phyloP scores from a whole-genome alignment of 2,113 vertebrate species.

The Sebastes fasciatus region DNA sequence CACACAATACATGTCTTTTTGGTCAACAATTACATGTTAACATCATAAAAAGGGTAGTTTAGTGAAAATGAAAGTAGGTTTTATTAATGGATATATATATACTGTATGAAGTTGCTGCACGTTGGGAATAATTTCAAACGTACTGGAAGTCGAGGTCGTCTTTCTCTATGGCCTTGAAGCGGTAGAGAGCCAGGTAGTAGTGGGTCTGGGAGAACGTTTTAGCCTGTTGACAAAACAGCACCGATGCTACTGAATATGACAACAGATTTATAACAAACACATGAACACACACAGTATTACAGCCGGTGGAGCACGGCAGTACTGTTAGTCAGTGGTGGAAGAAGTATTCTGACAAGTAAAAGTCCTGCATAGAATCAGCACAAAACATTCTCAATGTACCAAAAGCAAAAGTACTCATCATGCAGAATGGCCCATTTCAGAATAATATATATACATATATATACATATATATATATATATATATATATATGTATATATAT shows the following conservation, averaged over 20 bases:
- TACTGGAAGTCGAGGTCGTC: slow-evolving; percentile 98
- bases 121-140: slow-evolving; percentile 61
- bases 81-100: neutral
- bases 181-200: slow-evolving; percentile 96
- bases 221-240: slow-evolving; percentile 54
- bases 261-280: neutral
- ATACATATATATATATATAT: neutral
- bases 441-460: neutral
- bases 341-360: too few relatives aligned
- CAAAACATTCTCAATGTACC: too few relatives aligned
- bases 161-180: slow-evolving; percentile 97
- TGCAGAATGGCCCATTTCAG: neutral
- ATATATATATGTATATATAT: too few relatives aligned
- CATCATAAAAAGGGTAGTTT: neutral
- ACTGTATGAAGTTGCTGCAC: neutral
- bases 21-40: neutral
- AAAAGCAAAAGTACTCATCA: too few relatives aligned
- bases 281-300: neutral
- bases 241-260: neutral
- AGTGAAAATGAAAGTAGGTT: neutral
- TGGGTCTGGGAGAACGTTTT: slow-evolving; percentile 91
- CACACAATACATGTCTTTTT: neutral
- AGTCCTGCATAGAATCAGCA: neutral
- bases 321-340: neutral
- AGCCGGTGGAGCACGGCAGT: neutral